Evolutionary conservation across 2,113 vertebrate species (phyloP).

Genomic region (Tricholaema leucomelas): DNA sequence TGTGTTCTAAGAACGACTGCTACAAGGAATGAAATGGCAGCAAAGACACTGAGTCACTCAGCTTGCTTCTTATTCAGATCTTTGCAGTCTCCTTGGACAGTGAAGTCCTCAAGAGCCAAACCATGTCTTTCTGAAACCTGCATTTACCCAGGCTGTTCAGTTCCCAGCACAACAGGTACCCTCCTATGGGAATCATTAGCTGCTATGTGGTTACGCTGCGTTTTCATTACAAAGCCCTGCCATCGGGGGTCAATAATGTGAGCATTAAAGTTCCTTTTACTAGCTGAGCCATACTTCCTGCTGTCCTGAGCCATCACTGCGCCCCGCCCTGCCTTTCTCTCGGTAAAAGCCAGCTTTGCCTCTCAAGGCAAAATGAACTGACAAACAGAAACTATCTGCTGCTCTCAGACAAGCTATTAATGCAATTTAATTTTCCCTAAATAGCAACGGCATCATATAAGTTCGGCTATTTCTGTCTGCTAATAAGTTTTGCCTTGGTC

Average conservation of each 20-base stretch:
- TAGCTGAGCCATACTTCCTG: neutral
- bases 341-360: neutral
- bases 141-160: neutral
- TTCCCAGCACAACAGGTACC: neutral
- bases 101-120: neutral
- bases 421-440: constrained; percentile 63
- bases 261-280: neutral
- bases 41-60: neutral
- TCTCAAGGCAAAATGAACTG: neutral
- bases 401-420: constrained; percentile 25
- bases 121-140: neutral
- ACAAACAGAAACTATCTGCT: constrained; percentile 5
- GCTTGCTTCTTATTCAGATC: neutral
- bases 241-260: neutral
- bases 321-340: neutral
- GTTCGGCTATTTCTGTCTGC: constrained; percentile 50
- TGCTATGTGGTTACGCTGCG: rapidly evolving
- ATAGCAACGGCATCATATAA: constrained; percentile 42
- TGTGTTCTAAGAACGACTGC: neutral
- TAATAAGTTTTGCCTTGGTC: constrained; percentile 20
- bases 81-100: neutral
- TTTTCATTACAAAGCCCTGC: neutral
- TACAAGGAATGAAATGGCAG: neutral
- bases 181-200: neutral
- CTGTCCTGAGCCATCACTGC: neutral